A percentile compares a stretch with the other conserved stretches of the same genome.
Conservation (phyloP, 2,113 vertebrate species). For the Alligator mississippiensis region DNA sequence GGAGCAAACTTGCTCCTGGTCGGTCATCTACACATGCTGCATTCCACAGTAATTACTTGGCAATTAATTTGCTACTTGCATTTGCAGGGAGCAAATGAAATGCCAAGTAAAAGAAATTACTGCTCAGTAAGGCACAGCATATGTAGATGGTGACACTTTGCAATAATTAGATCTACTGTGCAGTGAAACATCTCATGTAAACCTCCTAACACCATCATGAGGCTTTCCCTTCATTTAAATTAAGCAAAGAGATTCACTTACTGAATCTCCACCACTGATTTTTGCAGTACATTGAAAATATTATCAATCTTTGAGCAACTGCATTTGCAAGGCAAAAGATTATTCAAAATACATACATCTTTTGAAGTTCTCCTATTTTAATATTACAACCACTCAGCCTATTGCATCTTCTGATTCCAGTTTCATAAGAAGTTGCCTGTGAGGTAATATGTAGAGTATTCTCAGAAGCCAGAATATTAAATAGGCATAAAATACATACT, state of each 20-base stretch:
- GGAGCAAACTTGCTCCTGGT: too few species aligned
- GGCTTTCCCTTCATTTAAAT: background rate
- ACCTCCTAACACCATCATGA: background rate
- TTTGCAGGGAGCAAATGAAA: too few species aligned
- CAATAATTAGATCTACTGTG: too few species aligned
- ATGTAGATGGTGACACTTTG: too few species aligned
- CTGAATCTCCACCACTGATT: background rate
- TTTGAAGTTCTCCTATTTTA: conserved; percentile 26
- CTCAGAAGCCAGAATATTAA: conserved; percentile 54
- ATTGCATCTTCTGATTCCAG: conserved; percentile 25
- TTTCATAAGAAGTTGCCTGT: background rate
- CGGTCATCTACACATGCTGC: too few species aligned
- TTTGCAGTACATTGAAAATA: background rate
- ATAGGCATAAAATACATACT: conserved; percentile 49
- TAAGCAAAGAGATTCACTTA: background rate
- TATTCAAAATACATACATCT: background rate
- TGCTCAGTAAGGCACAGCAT: too few species aligned
- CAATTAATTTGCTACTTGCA: too few species aligned
- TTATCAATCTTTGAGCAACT: background rate
- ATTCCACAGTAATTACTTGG: too few species aligned
- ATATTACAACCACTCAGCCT: background rate
- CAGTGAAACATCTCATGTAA: too few species aligned
- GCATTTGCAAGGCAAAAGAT: accelerated
- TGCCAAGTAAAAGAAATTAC: too few species aligned
- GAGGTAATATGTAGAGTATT: conserved; percentile 47